A percentile compares a stretch with the other conserved stretches of the same genome.
These are phyloP conservation scores for Synaphobranchus kaupii DNA, from an alignment of 2,797 vertebrate genomes.

Conservation along the genomic window DNA sequence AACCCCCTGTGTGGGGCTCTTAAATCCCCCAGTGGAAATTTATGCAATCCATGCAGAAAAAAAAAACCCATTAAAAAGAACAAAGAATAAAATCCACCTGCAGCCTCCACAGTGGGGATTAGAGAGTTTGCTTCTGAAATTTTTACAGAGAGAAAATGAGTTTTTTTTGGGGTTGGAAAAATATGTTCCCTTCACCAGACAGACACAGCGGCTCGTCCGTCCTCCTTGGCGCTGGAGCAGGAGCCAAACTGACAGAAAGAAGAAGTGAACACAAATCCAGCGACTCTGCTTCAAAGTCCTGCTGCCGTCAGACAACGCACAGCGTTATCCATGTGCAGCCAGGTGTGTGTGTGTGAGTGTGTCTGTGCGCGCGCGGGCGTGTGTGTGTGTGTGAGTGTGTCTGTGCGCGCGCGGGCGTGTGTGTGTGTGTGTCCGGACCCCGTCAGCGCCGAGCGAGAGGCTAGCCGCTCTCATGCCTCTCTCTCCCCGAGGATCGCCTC, in stretches of 20 bases:
- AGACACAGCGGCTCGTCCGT: constrained; percentile 36
- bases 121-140: constrained; percentile 48
- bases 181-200: not conserved
- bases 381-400: constrained; percentile 26
- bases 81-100: constrained; percentile 66
- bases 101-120: constrained; percentile 50
- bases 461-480: constrained; percentile 14
- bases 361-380: too few species aligned
- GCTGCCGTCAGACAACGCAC: not conserved
- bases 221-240: constrained; percentile 50
- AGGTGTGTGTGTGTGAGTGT: constrained; percentile 11
- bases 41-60: constrained; percentile 51
- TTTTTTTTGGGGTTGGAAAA: not conserved
- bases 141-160: not conserved
- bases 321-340: constrained; percentile 11
- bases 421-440: not conserved
- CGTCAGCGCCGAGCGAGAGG: constrained; percentile 13
- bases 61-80: constrained; percentile 62
- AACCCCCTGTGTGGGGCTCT: constrained; percentile 50
- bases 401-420: not conserved
- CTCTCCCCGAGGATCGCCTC: constrained; percentile 21
- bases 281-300: constrained; percentile 17
- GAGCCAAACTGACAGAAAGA: constrained; percentile 40
- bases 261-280: constrained; percentile 35
- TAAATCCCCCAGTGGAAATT: constrained; percentile 62